Conservation (phyloP, 2,113 vertebrate genomes). For the Chaetops frenatus region DNA sequence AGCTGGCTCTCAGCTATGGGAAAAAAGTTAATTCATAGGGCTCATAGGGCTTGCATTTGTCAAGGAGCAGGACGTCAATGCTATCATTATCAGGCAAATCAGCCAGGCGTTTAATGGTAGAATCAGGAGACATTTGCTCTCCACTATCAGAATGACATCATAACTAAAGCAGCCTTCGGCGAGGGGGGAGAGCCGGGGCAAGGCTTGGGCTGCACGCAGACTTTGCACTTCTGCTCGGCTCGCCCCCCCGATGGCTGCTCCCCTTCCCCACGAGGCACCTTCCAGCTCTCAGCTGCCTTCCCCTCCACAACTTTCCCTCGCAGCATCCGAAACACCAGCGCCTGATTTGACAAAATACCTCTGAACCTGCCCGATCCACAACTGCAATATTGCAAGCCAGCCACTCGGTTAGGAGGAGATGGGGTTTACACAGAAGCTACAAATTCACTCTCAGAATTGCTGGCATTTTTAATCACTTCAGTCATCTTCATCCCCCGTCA, state of each 20-base stretch:
- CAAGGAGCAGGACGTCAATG: constrained; percentile 77
- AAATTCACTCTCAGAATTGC: constrained; percentile 1
- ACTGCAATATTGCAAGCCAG: background rate
- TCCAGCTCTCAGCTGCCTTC: background rate
- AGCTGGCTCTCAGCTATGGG: constrained; percentile 43
- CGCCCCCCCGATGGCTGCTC: background rate
- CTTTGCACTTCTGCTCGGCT: constrained; percentile 1
- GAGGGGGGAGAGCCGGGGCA: constrained; percentile 60
- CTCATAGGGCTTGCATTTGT: constrained; percentile 74
- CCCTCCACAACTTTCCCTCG: background rate
- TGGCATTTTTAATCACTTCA: constrained; percentile 21
- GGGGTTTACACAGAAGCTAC: background rate
- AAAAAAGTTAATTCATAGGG: constrained; percentile 75
- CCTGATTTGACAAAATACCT: background rate
- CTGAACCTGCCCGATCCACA: background rate
- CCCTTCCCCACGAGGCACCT: background rate
- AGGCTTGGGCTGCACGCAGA: constrained; percentile 5
- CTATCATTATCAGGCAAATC: constrained; percentile 86
- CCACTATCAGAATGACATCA: constrained; percentile 87
- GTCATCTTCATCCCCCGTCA: background rate
- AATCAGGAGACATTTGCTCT: constrained; percentile 89
- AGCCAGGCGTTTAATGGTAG: constrained; percentile 86
- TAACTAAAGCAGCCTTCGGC: constrained; percentile 81
- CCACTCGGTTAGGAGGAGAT: background rate
- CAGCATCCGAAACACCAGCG: background rate